Base-by-base conservation (phyloP, 2,797 vertebrate species). In the Gymnocypris eckloni region DNA sequence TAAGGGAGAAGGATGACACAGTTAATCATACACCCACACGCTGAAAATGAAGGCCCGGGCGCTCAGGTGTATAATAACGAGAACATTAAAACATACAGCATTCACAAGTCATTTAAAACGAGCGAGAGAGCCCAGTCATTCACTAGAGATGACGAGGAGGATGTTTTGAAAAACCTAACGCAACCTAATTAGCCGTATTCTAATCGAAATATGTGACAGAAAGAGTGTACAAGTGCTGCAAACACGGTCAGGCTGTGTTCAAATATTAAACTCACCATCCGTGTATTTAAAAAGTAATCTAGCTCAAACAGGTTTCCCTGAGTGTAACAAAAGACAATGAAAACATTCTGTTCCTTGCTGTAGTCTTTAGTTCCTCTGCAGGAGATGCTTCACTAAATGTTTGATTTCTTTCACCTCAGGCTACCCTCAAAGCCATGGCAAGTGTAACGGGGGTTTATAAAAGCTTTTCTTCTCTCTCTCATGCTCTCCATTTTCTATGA, bases 391-490 rank as follows among this genome's bases (percentile, higher is more conserved):
- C 82, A 83, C 82, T 86, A 81, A 86, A 89, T 79, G 85, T 88
- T 87, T 83, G 84, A 87, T 88, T 89, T 86, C 61, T 87, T 82
- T 88, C 72, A 89, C 89, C 88, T 86, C 81, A n/a, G 82, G 88
- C 88, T 86, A 90, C 81, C 86, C 88, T 90, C 82, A 90, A 91
- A 88, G 86, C 84, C 86, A 84, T 72, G 83, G 89, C 86, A 89
- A 87, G 82, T 85, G 78, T 59, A 89, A 82, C 70, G 1, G 72
- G 84, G 81, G 79, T 88, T 90, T 85, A 84, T 70, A 80, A 89
- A 90, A 87, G 79, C 50, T 69, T 79, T 71, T 81, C 76, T 87
- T 81, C 73, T 86, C 54, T 48, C 72, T 67, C 71, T 83, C 28
- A 22, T 25, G 5, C 45, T 79, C 56, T 86, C 33, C 70, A 73